Evolutionary conservation across 2,113 vertebrate species (phyloP).

Genomic region (Mobula hypostoma): DNA sequence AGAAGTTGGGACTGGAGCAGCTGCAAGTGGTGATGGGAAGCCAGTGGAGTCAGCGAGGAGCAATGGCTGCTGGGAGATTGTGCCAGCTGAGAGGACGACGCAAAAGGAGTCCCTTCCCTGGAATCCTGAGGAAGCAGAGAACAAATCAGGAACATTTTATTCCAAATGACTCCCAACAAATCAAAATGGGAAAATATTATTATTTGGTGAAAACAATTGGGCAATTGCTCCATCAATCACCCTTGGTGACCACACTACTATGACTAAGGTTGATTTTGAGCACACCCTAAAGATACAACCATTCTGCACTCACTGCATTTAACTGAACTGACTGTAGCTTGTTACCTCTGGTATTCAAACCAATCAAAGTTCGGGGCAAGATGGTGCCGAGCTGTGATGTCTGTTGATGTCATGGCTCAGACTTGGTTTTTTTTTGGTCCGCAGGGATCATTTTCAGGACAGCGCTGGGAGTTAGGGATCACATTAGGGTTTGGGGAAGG

Average conservation of each 20-base stretch:
- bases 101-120: slow-evolving; percentile 54
- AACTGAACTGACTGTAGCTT: not conserved
- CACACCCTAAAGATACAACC: not conserved
- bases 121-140: slow-evolving; percentile 53
- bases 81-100: slow-evolving; percentile 47
- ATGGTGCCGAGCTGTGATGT: no score
- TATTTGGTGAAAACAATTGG: not conserved
- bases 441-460: no score
- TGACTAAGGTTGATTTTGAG: not conserved
- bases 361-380: no score
- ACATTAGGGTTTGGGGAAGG: no score
- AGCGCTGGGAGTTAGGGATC: no score
- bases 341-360: no score
- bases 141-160: not conserved
- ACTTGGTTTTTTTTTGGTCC: no score
- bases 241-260: not conserved
- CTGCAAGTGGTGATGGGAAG: slow-evolving; percentile 69
- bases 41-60: slow-evolving; percentile 60
- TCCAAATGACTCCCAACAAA: not conserved
- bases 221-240: not conserved
- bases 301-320: not conserved
- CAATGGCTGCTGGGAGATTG: slow-evolving; percentile 55
- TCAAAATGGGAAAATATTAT: not conserved
- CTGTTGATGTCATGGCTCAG: no score
- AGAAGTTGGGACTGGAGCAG: slow-evolving; percentile 74